These are phyloP conservation scores for cat (Felis catus) DNA, from an alignment of 2,113 vertebrate genomes.

Conservation along the genomic window DNA sequence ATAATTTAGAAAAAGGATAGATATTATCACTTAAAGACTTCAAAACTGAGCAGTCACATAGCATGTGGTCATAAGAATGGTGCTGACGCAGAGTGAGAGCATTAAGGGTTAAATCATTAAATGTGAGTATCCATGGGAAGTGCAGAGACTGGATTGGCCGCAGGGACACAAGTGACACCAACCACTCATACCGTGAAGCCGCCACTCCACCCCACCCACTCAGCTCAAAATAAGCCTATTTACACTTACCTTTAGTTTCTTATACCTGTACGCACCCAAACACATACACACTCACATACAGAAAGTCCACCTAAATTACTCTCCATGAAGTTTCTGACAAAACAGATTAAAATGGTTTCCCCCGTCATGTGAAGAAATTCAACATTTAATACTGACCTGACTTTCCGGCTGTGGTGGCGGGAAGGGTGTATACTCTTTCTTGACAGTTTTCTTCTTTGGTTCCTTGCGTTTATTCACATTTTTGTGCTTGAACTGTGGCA, in stretches of 20 bases:
- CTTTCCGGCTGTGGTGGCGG: constrained; percentile 95
- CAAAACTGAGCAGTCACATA: not conserved
- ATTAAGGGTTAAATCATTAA: not conserved
- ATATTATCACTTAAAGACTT: not conserved
- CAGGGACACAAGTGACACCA: not conserved
- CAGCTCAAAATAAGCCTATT: not conserved
- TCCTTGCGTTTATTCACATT: constrained; percentile 95
- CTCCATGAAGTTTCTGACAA: not conserved
- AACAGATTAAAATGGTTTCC: not conserved
- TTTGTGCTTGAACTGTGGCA: constrained; percentile 95
- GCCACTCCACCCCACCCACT: not conserved
- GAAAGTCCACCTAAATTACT: not conserved
- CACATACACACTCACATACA: not conserved
- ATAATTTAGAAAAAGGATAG: not conserved
- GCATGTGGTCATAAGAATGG: not conserved
- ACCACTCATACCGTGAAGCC: not conserved
- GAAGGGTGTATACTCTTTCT: constrained; percentile 97
- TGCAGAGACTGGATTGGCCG: not conserved
- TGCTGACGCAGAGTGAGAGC: not conserved
- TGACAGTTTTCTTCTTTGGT: constrained; percentile 93
- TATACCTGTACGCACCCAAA: not conserved
- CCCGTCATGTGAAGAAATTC: not conserved
- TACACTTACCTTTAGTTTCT: not conserved
- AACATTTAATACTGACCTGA: constrained; percentile 87
- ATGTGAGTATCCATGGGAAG: not conserved